Evolutionary conservation across 2,113 vertebrate genomes (phyloP).

Genomic region (Engystomops pustulosus): DNA sequence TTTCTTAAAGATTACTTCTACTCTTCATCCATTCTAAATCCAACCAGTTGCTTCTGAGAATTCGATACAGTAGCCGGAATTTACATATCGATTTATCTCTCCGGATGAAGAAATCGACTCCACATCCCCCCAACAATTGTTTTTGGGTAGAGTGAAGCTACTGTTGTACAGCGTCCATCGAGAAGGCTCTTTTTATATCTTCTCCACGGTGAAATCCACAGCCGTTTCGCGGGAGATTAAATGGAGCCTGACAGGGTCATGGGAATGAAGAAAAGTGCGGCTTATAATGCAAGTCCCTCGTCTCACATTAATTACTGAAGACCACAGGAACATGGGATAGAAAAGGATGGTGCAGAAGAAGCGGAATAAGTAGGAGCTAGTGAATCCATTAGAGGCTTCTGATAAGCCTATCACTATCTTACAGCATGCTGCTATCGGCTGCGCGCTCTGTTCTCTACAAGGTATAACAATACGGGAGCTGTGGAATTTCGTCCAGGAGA

Average conservation of each 20-base stretch:
- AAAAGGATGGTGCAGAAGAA: slow-evolving; percentile 35
- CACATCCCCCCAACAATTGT: slow-evolving; percentile 10
- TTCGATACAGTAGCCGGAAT: not conserved
- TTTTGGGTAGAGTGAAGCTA: slow-evolving; percentile 2
- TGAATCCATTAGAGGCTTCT: slow-evolving; percentile 45
- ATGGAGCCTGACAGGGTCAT: slow-evolving; percentile 47
- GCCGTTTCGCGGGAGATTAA: slow-evolving; percentile 43
- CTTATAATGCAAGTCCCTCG: slow-evolving; percentile 54
- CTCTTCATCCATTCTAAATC: not conserved
- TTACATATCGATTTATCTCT: slow-evolving; percentile 36
- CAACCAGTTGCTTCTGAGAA: not conserved
- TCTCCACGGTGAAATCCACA: slow-evolving; percentile 18
- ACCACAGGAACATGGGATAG: slow-evolving; percentile 31
- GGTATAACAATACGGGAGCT: slow-evolving; percentile 24
- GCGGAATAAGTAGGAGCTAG: slow-evolving; percentile 45
- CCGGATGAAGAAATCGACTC: not conserved
- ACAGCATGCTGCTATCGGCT: slow-evolving; percentile 46
- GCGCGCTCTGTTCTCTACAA: slow-evolving; percentile 11
- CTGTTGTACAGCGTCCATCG: slow-evolving; percentile 3
- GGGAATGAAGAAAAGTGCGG: slow-evolving; percentile 46
- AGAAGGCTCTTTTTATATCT: slow-evolving; percentile 33
- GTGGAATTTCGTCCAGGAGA: slow-evolving; percentile 22
- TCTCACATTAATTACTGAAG: slow-evolving; percentile 58
- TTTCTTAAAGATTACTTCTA: not conserved
- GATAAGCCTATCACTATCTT: slow-evolving; percentile 54